Percentiles rank a stretch among this genome's conserved stretches.
phyloP scores from a whole-genome alignment of 1,140 invertebrate species.

The Drosophila pandora region DNA sequence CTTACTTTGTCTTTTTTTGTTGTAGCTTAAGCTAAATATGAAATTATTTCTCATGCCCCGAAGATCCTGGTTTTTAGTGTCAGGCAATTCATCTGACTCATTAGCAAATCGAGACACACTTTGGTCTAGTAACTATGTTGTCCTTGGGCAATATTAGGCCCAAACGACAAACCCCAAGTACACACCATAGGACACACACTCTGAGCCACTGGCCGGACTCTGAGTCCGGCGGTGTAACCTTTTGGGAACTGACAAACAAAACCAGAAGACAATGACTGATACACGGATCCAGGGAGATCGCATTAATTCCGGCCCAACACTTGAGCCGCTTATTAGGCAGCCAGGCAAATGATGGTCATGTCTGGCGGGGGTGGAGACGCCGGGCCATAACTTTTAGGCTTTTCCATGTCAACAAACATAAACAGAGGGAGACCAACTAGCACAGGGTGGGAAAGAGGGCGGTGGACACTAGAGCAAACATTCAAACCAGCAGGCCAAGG shows the following conservation, averaged over 20 bases:
- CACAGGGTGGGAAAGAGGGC: no score
- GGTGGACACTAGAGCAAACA: slow-evolving; percentile 44
- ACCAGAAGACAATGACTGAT: slow-evolving; percentile 11
- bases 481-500: slow-evolving; percentile 41
- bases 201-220: neutral
- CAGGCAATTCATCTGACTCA: slow-evolving; percentile 22
- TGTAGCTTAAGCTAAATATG: neutral
- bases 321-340: slow-evolving; percentile 73
- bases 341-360: slow-evolving; percentile 68
- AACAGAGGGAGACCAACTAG: slow-evolving; percentile 42
- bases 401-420: slow-evolving; percentile 78
- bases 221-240: slow-evolving; percentile 60
- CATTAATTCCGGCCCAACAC: slow-evolving; percentile 76
- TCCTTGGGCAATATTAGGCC: slow-evolving; percentile 48
- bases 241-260: slow-evolving; percentile 31
- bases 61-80: slow-evolving; percentile 2
- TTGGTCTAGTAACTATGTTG: slow-evolving; percentile 29
- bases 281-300: slow-evolving; percentile 29
- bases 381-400: slow-evolving; percentile 76
- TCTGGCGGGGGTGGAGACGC: slow-evolving; percentile 28
- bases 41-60: neutral
- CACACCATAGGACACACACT: neutral
- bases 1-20: neutral
- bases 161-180: slow-evolving; percentile 16
- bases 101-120: slow-evolving; percentile 53